Conservation (phyloP, 2,888 invertebrate genomes). For the Ditylenchus weischeri region DNA sequence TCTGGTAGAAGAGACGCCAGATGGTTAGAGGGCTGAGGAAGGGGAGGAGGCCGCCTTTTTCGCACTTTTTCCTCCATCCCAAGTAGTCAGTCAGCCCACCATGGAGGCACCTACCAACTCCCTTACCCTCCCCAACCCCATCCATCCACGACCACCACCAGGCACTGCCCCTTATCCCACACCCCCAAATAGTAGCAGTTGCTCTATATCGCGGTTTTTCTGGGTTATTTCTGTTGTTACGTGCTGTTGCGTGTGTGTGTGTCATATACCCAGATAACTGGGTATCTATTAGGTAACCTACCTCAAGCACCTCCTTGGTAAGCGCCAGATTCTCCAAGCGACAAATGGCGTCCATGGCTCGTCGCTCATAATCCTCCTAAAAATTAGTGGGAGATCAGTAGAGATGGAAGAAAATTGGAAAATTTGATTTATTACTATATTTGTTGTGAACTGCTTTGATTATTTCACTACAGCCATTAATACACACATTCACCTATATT, state of each 20-base stretch:
- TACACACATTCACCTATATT: too few relatives aligned
- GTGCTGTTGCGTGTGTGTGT: constrained; percentile 3
- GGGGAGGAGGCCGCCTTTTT: constrained; percentile 3
- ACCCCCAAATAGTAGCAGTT: background rate
- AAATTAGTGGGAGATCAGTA: constrained; percentile 12
- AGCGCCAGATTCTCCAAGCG: constrained; percentile 16
- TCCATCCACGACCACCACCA: constrained; percentile 4
- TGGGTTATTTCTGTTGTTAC: background rate
- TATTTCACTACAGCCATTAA: too few relatives aligned
- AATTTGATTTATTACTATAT: too few relatives aligned
- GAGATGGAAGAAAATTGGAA: background rate
- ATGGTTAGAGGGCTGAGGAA: background rate
- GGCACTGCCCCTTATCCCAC: constrained; percentile 1
- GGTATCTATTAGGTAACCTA: constrained; percentile 3
- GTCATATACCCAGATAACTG: too few relatives aligned
- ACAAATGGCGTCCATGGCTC: constrained; percentile 12
- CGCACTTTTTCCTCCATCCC: constrained; percentile 12
- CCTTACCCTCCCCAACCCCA: constrained; percentile 9
- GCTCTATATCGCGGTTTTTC: background rate
- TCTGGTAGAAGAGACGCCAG: constrained; percentile 4
- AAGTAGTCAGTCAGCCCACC: constrained; percentile 1
- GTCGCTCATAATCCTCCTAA: constrained; percentile 5
- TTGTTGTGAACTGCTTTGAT: too few relatives aligned
- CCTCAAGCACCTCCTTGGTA: constrained; percentile 31
- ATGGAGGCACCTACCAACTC: background rate